Percentiles rank a stretch among this genome's conserved stretches.
Evolutionary conservation across 2,113 vertebrate species (phyloP).

Genomic region (Oreocharis arfaki): DNA sequence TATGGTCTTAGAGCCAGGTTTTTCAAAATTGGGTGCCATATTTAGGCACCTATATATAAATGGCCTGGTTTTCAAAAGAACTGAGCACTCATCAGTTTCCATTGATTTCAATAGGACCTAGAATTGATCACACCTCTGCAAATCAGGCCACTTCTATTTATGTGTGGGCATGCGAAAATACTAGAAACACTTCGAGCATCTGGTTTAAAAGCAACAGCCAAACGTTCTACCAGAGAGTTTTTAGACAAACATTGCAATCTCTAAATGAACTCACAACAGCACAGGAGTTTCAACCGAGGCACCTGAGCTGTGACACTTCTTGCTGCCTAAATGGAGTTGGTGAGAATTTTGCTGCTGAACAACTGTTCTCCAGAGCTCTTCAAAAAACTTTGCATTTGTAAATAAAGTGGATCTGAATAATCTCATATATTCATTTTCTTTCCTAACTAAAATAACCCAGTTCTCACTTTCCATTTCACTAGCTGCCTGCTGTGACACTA

Average conservation of each 20-base stretch:
- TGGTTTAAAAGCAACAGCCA: neutral
- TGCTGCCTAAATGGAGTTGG: neutral
- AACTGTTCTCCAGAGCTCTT: neutral
- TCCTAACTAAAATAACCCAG: conserved; percentile 39
- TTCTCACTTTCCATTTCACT: conserved; percentile 37
- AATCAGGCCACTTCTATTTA: conserved; percentile 16
- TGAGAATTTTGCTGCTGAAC: neutral
- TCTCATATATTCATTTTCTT: neutral
- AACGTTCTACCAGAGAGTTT: neutral
- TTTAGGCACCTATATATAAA: conserved; percentile 60
- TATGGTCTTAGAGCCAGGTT: conserved; percentile 7
- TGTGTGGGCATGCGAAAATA: accelerated
- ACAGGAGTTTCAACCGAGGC: neutral
- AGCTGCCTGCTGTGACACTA: conserved; percentile 38
- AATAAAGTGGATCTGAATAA: conserved; percentile 13
- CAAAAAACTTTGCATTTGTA: neutral
- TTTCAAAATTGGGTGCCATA: conserved; percentile 49
- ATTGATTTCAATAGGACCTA: conserved; percentile 36
- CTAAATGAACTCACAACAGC: neutral
- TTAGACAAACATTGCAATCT: neutral
- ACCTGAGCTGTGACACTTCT: neutral
- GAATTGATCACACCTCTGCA: conserved; percentile 35
- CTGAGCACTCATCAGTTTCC: conserved; percentile 36
- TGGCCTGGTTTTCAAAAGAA: conserved; percentile 45
- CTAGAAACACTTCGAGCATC: neutral